A percentile compares a stretch with the other conserved stretches of the same genome.
phyloP scores from a whole-genome alignment of 2,797 vertebrate species.

The Xenopus petersii region DNA sequence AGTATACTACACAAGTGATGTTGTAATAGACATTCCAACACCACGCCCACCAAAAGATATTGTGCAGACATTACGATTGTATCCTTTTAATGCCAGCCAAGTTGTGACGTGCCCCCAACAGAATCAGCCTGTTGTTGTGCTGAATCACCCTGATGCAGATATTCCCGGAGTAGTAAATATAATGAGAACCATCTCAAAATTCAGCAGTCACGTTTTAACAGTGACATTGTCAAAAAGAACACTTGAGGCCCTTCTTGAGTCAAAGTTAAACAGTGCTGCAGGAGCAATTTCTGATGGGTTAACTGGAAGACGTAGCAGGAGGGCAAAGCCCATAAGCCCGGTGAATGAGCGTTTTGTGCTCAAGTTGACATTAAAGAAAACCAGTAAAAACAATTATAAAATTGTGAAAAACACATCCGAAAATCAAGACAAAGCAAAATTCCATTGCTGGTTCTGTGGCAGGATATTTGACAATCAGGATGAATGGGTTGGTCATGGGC shows the following conservation, averaged over 20 bases:
- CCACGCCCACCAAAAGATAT: constrained; percentile 70
- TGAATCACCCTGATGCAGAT: constrained; percentile 93
- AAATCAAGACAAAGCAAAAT: constrained; percentile 65
- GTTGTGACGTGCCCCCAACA: constrained; percentile 79
- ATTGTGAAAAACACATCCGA: constrained; percentile 77
- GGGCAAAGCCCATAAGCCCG: constrained; percentile 67
- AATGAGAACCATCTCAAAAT: constrained; percentile 87
- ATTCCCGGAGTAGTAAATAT: constrained; percentile 86
- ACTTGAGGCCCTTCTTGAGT: constrained; percentile 74
- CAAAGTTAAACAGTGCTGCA: constrained; percentile 45
- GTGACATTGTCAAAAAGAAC: constrained; percentile 86
- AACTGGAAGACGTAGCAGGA: constrained; percentile 55
- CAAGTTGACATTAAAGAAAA: constrained; percentile 87
- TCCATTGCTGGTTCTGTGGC: constrained; percentile 96
- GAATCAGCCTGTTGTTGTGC: constrained; percentile 93
- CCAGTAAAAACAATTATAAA: constrained; percentile 89
- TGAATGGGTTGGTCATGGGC: constrained; percentile 85
- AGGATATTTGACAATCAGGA: constrained; percentile 85
- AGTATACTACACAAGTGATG: constrained; percentile 52
- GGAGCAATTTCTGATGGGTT: constrained; percentile 43
- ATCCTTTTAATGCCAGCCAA: constrained; percentile 81
- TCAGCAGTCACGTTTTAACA: constrained; percentile 82
- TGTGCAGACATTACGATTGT: constrained; percentile 80
- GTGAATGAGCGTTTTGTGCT: constrained; percentile 91
- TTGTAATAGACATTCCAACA: constrained; percentile 55